Evolutionary conservation across 2,888 invertebrate genomes (phyloP), one percentile per base, ranked within the genome.

Genomic region (Lithophane ornitopus): DNA sequence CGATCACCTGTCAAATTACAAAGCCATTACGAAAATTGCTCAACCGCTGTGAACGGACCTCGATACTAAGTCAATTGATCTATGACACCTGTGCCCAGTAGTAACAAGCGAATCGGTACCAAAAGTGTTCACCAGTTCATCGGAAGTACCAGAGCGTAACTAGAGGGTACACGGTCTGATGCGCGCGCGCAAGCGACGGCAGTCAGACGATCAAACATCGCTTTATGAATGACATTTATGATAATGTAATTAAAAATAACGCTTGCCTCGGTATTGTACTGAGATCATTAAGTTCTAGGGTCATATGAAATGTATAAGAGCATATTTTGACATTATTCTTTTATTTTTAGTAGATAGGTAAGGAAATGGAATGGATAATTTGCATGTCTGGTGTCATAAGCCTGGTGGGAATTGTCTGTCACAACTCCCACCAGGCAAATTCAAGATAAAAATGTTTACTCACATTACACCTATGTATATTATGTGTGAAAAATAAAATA

Each of bases 131-230:
- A 79, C 54, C 67, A 79, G 79, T 76, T 79, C 82, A 83, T 74
- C 52, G 41, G 44, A 84, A 83, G 91, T 92, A 93, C 84, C 94
- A 93, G 94, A 94, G 93, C 94, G 92, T 83, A 91, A 94, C 95
- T 90, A 87, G 90, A 91, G 91, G 91, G 92, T 85, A 89, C 89
- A 92, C 92, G 95, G 93, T 94, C 94, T 93, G 92, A 76, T 94
- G 94, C 92, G 86, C 85, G 46, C 82, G 88, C 88, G 84, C 89
- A 87, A 65, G 59, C 70, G 66, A 63, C 75, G 87, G 78, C 80
- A 81, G 85, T 86, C 86, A 85, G 73, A 85, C 84, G 59, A 80
- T 77, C 83, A 71, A 73, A 73, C 79, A 62, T 71, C 66, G 56
- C 58, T 76, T 74, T 80, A 80, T 84, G 74, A 84, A 78, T 82